These are phyloP conservation scores for Smittia aterrima DNA, from an alignment of 2,888 invertebrate genomes.

Conservation along the genomic window DNA sequence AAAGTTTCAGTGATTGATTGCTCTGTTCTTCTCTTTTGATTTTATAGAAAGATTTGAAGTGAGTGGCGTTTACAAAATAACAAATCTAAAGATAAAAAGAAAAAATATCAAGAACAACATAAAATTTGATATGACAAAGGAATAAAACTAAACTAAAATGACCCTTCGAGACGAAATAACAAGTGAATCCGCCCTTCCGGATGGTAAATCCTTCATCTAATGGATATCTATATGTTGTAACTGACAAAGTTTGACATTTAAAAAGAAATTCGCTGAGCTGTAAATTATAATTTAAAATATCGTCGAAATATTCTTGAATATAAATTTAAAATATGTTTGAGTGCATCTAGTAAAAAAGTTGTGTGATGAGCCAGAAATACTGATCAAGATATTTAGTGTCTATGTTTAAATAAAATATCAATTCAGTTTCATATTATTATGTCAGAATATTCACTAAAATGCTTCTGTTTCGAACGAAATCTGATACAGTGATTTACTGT, in stretches of 20 bases:
- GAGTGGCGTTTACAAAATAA: background rate
- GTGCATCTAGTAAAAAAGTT: no score
- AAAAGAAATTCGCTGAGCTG: background rate
- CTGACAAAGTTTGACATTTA: background rate
- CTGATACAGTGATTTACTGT: slow-evolving; percentile 6
- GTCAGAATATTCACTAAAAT: background rate
- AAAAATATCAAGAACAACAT: background rate
- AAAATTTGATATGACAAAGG: background rate
- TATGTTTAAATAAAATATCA: no score
- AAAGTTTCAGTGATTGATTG: no score
- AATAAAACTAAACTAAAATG: slow-evolving; percentile 28
- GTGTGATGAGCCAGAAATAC: background rate
- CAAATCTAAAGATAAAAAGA: background rate
- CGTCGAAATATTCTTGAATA: no score
- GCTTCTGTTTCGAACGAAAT: no score
- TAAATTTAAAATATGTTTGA: no score
- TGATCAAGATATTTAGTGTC: background rate
- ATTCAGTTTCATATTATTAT: no score
- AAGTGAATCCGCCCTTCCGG: slow-evolving; percentile 31
- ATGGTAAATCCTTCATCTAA: slow-evolving; percentile 13
- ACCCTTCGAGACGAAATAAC: slow-evolving; percentile 22
- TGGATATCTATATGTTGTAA: background rate
- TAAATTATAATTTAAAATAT: no score
- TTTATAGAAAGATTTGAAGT: no score
- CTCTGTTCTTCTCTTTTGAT: no score